phyloP scores from a whole-genome alignment of 1,140 invertebrate species.

The Potamilus streckersoni region DNA sequence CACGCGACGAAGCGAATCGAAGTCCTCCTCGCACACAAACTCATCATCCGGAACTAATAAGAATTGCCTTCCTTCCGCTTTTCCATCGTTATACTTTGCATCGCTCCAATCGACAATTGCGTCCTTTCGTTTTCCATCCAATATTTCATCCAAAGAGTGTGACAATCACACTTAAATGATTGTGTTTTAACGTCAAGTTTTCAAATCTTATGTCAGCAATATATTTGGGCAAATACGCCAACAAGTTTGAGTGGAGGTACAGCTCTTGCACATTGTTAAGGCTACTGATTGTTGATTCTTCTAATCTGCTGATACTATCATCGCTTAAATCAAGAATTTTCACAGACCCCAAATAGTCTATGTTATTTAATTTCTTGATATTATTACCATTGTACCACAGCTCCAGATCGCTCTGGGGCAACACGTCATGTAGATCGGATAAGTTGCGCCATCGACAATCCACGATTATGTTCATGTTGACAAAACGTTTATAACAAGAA shows the following conservation, averaged over 20 bases:
- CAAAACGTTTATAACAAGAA: constrained; percentile 37
- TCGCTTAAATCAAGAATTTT: constrained; percentile 23
- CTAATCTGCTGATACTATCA: constrained; percentile 32
- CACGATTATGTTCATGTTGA: constrained; percentile 38
- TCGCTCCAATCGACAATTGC: constrained; percentile 16
- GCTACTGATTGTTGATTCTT: constrained; percentile 4
- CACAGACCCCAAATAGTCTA: constrained; percentile 7
- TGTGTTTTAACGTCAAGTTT: constrained; percentile 30
- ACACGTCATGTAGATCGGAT: constrained; percentile 17
- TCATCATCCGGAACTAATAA: constrained; percentile 36
- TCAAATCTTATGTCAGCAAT: constrained; percentile 12
- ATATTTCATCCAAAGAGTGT: constrained; percentile 47
- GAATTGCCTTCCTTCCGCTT: constrained; percentile 36
- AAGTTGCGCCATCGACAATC: constrained; percentile 38
- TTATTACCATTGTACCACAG: constrained; percentile 48
- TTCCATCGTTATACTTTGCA: constrained; percentile 36
- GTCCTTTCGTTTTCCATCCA: constrained; percentile 32
- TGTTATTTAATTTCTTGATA: constrained; percentile 26
- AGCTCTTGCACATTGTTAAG: constrained; percentile 28
- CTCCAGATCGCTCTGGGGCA: constrained; percentile 36
- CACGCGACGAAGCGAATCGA: constrained; percentile 20
- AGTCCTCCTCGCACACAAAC: constrained; percentile 41
- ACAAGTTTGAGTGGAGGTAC: constrained; percentile 38
- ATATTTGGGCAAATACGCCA: constrained; percentile 29
- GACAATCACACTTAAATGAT: constrained; percentile 48